Percentiles rank a stretch among this genome's conserved stretches.
Evolutionary conservation across 1,140 invertebrate genomes (phyloP).

Genomic region (Nephila pilipes): DNA sequence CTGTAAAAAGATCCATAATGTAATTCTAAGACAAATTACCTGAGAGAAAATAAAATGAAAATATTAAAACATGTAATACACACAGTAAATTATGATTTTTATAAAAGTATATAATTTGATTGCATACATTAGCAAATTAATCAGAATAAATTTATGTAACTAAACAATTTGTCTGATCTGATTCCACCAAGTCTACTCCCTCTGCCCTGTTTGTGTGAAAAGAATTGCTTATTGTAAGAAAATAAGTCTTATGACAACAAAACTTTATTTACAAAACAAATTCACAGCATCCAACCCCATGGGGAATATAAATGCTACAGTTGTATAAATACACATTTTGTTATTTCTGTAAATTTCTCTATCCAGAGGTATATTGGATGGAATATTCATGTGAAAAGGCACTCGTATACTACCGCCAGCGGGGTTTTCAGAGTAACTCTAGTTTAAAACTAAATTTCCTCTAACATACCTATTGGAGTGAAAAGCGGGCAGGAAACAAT

Average conservation of each 20-base stretch:
- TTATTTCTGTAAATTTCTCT: neutral
- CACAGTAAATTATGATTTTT: no score
- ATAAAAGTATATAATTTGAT: no score
- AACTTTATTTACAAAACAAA: constrained; percentile 39
- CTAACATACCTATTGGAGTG: neutral
- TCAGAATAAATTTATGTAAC: no score
- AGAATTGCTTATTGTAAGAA: neutral
- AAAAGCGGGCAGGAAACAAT: neutral
- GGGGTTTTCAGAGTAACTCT: neutral
- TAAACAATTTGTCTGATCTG: no score
- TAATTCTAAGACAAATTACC: no score
- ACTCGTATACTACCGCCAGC: constrained; percentile 1
- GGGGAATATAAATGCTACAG: constrained; percentile 21
- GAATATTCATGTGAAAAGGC: constrained; percentile 3
- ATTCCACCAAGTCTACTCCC: no score
- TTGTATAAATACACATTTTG: neutral
- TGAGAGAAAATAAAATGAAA: no score
- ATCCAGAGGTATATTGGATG: constrained; percentile 4
- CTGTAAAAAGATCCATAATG: no score
- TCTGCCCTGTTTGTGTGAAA: no score
- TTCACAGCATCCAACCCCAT: constrained; percentile 3
- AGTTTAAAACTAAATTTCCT: neutral
- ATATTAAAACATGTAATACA: no score
- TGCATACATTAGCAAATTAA: no score
- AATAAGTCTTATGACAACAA: neutral